Base-by-base conservation (phyloP, 2,888 invertebrate genomes). In the Gastrophysa polygoni region DNA sequence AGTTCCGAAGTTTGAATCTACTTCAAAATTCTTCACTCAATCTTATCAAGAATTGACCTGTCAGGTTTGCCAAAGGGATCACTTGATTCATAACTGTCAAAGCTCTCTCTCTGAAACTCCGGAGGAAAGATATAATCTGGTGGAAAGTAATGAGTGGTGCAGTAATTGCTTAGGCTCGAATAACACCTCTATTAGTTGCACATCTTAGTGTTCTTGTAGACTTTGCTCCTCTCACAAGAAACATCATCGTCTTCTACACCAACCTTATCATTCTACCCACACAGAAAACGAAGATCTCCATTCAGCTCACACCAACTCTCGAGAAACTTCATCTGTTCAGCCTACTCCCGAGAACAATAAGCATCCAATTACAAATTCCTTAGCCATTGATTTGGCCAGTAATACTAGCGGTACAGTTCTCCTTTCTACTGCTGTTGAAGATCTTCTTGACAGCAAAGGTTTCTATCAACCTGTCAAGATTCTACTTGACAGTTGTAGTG, bases 51-150 rank as follows among this genome's bases (percentile, higher is more conserved):
- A 28, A 28, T 11, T 24, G n/a, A 28, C 14, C 49, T 49, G 49
- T 24, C 49, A 49, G 49, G 28, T 49, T 14, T 49, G 49, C 29
- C 49, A 49, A 28, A 24, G 29, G 17, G 49, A 49, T 11, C 24
- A 24, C 14, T 49, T 24, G 11, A 24, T 49, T 49, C 28, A 49
- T 14, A 49, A 49, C 28, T 49, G 49, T 29, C 28, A 11, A n/a
- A 24, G 17, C 8, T 49, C 28, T n/a, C 8, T 49, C n/a, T 18
- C 49, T 49, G 28, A 49, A 49, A 49, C 21, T 24, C 49, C 28
- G 10, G 28, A 49, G 28, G 49, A 49, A 28, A 24, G 49, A 6
- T 49, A 49, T 14, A 28, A 49, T 46, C n/a, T 46, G 46, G 21
- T 46, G 11, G 18, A 18, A 18, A 18, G 20, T 18, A 17, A 46